Percentiles rank a stretch among this genome's conserved stretches.
Conservation (phyloP, 2,113 vertebrate genomes). For the Crotalus horridus region DNA sequence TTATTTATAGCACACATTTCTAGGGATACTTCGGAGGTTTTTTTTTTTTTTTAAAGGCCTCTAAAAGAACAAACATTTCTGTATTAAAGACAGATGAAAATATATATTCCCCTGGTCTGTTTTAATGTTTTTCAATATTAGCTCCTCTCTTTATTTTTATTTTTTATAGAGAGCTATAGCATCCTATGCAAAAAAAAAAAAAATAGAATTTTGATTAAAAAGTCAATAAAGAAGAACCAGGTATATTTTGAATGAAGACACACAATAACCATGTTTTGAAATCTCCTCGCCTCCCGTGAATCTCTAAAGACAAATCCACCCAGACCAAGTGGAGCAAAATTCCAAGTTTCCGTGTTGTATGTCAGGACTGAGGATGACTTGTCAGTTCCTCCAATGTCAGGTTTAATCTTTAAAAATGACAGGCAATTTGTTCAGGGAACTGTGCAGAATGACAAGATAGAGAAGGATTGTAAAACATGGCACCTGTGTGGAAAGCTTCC, state of each 20-base stretch:
- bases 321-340: conserved; percentile 50
- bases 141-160: conserved; percentile 21
- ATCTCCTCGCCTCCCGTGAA: conserved; percentile 48
- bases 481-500: conserved; percentile 58
- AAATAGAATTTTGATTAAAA: conserved; percentile 11
- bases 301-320: conserved; percentile 59
- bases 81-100: conserved; percentile 36
- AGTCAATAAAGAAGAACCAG: conserved; percentile 19
- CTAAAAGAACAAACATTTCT: conserved; percentile 34
- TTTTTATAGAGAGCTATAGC: conserved; percentile 11
- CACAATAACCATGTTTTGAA: conserved; percentile 49
- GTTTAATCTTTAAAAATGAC: conserved; percentile 65
- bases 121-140: conserved; percentile 35
- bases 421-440: conserved; percentile 62
- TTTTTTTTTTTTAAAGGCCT: not conserved
- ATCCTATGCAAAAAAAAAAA: conserved; percentile 13
- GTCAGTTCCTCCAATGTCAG: conserved; percentile 57
- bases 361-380: conserved; percentile 54
- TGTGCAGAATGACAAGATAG: conserved; percentile 64
- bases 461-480: conserved; percentile 71
- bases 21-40: not conserved
- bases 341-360: conserved; percentile 41
- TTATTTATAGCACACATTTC: not conserved
- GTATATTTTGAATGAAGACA: conserved; percentile 55
- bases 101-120: conserved; percentile 7